phyloP scores from a whole-genome alignment of 2,888 invertebrate genomes.

The Eristalinus aeneus region DNA sequence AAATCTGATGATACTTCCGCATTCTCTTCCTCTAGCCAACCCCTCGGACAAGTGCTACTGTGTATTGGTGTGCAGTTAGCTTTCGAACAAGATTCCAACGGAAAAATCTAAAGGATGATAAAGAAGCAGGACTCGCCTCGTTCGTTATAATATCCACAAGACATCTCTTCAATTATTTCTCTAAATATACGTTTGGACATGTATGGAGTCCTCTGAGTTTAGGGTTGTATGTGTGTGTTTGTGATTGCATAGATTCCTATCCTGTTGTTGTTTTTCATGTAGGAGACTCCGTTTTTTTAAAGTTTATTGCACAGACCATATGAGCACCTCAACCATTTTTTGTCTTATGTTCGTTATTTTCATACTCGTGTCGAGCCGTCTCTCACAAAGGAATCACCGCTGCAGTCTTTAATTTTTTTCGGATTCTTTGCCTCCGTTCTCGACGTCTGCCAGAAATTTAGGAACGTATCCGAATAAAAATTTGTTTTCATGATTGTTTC shows the following conservation, averaged over 20 bases:
- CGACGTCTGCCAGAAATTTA: constrained; percentile 42
- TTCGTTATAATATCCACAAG: constrained; percentile 68
- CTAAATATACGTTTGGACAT: constrained; percentile 48
- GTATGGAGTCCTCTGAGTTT: constrained; percentile 15
- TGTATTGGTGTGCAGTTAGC: constrained; percentile 50
- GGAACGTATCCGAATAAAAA: constrained; percentile 38
- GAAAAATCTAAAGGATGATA: constrained; percentile 62
- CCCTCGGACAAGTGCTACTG: not conserved
- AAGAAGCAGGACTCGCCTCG: constrained; percentile 67
- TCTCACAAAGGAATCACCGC: constrained; percentile 53
- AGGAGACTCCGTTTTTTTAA: constrained; percentile 26
- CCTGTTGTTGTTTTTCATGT: constrained; percentile 38
- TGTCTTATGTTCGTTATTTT: constrained; percentile 21
- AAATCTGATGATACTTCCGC: not conserved
- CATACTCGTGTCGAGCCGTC: constrained; percentile 25
- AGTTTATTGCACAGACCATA: constrained; percentile 55
- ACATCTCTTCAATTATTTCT: constrained; percentile 69
- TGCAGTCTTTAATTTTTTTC: constrained; percentile 50
- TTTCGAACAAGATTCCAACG: constrained; percentile 57
- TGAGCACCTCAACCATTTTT: constrained; percentile 44
- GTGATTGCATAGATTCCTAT: constrained; percentile 23
- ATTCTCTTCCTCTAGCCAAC: not conserved
- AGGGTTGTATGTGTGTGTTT: not conserved
- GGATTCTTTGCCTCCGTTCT: constrained; percentile 18
- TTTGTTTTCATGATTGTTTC: constrained; percentile 41